These are phyloP conservation scores for Myotis findleyi DNA, from an alignment of 2,797 vertebrate species.

Conservation along the genomic window DNA sequence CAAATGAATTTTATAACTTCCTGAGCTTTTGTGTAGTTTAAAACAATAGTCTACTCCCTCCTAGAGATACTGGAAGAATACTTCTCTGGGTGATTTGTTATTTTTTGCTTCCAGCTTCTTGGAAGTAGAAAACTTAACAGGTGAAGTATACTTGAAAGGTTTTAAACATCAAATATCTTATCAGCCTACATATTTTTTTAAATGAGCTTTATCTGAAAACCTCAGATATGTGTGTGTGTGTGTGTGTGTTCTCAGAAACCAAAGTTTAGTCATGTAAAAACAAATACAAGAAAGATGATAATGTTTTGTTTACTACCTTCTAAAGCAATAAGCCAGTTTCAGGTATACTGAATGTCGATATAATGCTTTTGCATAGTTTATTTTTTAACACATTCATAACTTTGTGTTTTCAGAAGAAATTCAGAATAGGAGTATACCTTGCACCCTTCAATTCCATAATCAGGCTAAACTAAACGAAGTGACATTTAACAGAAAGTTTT, in stretches of 20 bases:
- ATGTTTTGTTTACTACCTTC: background rate
- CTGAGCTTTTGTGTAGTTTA: background rate
- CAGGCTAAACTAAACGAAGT: background rate
- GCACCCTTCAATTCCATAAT: background rate
- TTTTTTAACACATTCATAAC: background rate
- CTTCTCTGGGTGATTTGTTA: too few relatives aligned
- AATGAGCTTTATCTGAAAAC: background rate
- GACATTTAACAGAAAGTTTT: background rate
- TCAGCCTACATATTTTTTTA: background rate
- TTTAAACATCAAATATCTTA: background rate
- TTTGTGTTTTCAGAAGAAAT: constrained; percentile 38
- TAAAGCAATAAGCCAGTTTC: background rate
- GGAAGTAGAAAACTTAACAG: background rate
- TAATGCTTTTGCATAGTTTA: background rate
- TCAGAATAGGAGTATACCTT: background rate
- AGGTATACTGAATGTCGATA: background rate
- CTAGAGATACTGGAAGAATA: too few relatives aligned
- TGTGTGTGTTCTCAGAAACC: background rate
- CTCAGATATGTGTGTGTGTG: background rate
- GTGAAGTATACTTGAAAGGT: background rate
- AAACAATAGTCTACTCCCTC: background rate
- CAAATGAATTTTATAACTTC: background rate
- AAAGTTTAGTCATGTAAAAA: background rate
- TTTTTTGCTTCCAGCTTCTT: background rate
- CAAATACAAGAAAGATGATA: background rate